phyloP scores from a whole-genome alignment of 2,888 invertebrate species.

The Cheilosia vulpina region DNA sequence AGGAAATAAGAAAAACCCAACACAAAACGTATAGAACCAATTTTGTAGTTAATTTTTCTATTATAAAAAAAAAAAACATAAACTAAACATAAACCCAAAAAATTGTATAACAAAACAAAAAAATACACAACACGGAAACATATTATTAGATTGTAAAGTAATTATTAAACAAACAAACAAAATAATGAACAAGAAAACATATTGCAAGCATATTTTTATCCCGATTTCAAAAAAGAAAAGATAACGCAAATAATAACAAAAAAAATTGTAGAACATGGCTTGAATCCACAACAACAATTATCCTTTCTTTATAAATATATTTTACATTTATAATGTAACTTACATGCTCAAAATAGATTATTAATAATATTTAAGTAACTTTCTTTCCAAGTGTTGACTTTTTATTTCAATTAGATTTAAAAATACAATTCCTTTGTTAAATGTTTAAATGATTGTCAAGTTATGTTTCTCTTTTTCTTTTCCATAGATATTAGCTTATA shows the following conservation, averaged over 20 bases:
- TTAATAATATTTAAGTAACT: constrained; percentile 48
- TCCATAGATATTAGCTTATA: constrained; percentile 71
- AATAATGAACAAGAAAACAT: constrained; percentile 70
- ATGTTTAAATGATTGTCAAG: constrained; percentile 24
- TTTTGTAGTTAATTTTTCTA: constrained; percentile 77
- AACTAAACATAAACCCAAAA: constrained; percentile 72
- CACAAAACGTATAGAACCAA: constrained; percentile 78
- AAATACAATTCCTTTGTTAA: constrained; percentile 30
- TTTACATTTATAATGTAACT: constrained; percentile 70
- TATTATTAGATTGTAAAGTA: constrained; percentile 76
- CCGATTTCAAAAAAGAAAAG: constrained; percentile 64
- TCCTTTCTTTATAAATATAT: constrained; percentile 50
- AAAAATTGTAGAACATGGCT: constrained; percentile 69
- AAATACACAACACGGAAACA: constrained; percentile 76
- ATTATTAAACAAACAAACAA: constrained; percentile 65
- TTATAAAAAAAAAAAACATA: constrained; percentile 75
- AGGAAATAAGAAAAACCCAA: constrained; percentile 40
- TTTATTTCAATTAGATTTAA: constrained; percentile 32
- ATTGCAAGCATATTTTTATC: constrained; percentile 75
- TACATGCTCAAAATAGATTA: constrained; percentile 74
- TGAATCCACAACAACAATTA: constrained; percentile 66
- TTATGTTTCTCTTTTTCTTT: constrained; percentile 36
- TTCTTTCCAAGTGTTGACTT: constrained; percentile 39
- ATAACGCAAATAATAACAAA: constrained; percentile 59
- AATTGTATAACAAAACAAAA: constrained; percentile 68